Base-by-base conservation (phyloP, 1,140 invertebrate species). In the Odontomachus brunneus region DNA sequence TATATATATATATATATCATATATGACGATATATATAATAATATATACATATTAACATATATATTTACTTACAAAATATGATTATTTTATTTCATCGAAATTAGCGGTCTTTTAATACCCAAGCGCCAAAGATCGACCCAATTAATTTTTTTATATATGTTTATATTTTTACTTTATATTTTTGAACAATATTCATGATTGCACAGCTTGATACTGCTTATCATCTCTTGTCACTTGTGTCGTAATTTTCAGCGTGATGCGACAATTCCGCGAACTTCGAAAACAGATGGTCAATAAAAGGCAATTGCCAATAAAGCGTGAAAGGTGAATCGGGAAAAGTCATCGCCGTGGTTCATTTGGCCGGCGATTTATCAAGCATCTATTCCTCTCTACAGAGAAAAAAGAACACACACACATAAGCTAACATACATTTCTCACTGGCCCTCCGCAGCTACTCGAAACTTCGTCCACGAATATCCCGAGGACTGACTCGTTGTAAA, bases 401-500 rank as follows among this genome's bases (percentile, higher is more conserved):
- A 81, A 78, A 73, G n/a, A 72, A 71, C 26, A 67, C 55, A 59
- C 44, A 82, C 29, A 71, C 75, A 63, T 66, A 55, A 38, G 69
- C 65, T 19, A 51, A 55, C 65, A 48, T 49, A 69, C 33, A 69
- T 71, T 65, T 82, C 86, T 65, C 69, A 17, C 26, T 29, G 83
- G 51, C 75, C 76, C 83, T 84, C 80, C 55, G 72, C 81, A 82
- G 84, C 74, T 88, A 86, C 87, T 89, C 87, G 87, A 88, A 89
- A 89, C 84, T 89, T 88, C 24, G 76, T 86, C 87, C 84, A 82
- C 82, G 78, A 84, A 72, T 62, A 44, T 81, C 60, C 83, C 74
- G 81, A 89, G 87, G 81, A 84, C 87, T 78, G 86, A 89, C 84
- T 88, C 84, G 88, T 86, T 86, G 88, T 89, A 89, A 89, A 89